Percentiles rank a stretch among this genome's conserved stretches.
Conservation (phyloP, 2,888 invertebrate species). For the Meghimatium bilineatum region DNA sequence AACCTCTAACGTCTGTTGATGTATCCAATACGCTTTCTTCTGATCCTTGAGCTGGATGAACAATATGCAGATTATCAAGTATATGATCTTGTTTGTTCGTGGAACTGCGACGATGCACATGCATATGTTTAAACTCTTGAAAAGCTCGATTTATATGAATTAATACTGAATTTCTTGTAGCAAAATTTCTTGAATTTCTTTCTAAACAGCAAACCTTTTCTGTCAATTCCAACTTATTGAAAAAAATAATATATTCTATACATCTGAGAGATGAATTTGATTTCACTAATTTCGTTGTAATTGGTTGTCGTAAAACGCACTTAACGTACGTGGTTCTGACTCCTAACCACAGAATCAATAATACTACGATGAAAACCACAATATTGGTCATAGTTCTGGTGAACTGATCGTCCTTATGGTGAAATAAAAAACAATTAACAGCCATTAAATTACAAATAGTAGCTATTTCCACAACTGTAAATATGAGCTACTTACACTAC, state of each 20-base stretch:
- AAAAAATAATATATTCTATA: not conserved
- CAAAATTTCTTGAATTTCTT: not conserved
- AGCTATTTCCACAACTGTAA: too few relatives aligned
- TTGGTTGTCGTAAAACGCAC: not conserved
- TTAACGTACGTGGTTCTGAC: not conserved
- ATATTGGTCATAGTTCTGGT: not conserved
- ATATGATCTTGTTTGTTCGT: not conserved
- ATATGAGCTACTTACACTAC: too few relatives aligned
- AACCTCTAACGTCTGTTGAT: not conserved
- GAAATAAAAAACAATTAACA: not conserved
- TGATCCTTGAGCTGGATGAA: not conserved
- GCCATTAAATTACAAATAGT: not conserved
- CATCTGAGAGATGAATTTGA: not conserved
- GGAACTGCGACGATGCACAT: not conserved
- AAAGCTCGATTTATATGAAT: not conserved
- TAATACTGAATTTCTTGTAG: not conserved
- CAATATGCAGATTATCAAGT: not conserved
- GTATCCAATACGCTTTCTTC: not conserved
- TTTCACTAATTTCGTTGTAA: not conserved
- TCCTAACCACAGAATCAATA: constrained; percentile 5
- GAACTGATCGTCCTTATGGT: not conserved
- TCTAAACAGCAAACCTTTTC: not conserved
- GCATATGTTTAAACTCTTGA: not conserved
- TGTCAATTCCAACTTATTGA: not conserved
- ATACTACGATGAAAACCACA: not conserved